phyloP scores from a whole-genome alignment of 2,888 invertebrate genomes.

The Dromius quadrimaculatus region DNA sequence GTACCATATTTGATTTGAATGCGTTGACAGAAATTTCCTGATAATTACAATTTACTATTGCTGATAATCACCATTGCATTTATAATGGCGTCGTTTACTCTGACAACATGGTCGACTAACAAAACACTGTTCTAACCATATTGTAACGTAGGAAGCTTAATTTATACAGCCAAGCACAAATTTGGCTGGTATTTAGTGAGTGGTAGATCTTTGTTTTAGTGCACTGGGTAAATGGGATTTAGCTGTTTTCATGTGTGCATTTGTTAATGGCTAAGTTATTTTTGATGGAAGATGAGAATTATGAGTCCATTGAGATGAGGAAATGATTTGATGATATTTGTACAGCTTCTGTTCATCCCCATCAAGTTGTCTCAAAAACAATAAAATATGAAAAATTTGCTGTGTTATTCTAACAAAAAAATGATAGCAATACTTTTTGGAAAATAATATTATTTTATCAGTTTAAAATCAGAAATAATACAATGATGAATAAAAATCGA shows the following conservation, averaged over 20 bases:
- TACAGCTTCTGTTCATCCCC: too few relatives aligned
- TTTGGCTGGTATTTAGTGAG: constrained; percentile 9
- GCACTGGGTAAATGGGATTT: neutral
- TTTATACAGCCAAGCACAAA: constrained; percentile 14
- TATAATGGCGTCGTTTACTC: constrained; percentile 38
- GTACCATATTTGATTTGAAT: constrained; percentile 26
- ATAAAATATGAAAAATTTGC: too few relatives aligned
- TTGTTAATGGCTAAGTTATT: neutral
- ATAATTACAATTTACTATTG: constrained; percentile 42
- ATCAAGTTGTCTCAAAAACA: too few relatives aligned
- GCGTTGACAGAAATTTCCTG: constrained; percentile 42
- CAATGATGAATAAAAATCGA: too few relatives aligned
- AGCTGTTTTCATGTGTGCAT: neutral
- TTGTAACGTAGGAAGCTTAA: constrained; percentile 18
- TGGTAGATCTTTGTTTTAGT: neutral
- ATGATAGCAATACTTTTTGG: too few relatives aligned
- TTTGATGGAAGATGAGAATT: neutral
- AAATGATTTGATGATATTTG: too few relatives aligned
- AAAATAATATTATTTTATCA: too few relatives aligned
- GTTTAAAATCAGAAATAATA: too few relatives aligned
- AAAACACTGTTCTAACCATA: constrained; percentile 26
- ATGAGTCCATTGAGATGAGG: neutral
- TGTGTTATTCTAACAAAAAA: too few relatives aligned
- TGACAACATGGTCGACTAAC: constrained; percentile 35
- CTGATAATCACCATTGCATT: constrained; percentile 44